Base-by-base conservation (phyloP, 1,140 invertebrate genomes). In the Centruroides vittatus region DNA sequence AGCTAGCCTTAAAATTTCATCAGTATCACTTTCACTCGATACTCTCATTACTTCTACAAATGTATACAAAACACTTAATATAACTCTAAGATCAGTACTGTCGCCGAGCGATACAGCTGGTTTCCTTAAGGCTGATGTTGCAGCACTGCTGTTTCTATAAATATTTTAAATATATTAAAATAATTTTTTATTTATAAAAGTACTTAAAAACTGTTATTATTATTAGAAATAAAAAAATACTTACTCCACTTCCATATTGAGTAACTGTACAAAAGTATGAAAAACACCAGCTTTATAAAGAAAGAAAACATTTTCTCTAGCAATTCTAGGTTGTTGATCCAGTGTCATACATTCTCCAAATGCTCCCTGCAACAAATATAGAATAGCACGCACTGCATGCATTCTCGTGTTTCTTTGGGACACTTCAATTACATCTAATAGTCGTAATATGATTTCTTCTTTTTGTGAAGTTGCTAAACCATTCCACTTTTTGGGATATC, bases 211-310 rank as follows among this genome's bases (percentile, higher is more conserved):
- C 23, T 23, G 23, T 23, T 23, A 23, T 23, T 23, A 23, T 23
- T 23, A 23, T 23, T 23, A 55, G n/a, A 35, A 11, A 55, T 34
- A 35, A 55, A 23, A 34, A 23, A 64, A 36, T 48, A 70, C 81
- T 74, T 79, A 87, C 79, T 96, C 92, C 57, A 94, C 91, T 81
- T 98, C 93, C 75, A 96, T 86, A 71, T 92, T 89, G 57, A 98
- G 76, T 55, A 98, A 78, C 73, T 97, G 90, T 46, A 94, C 82
- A 74, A 97, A 91, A 3, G 88, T 84, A 60, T 81, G 75, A 76
- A 95, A 96, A 48, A 90, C 81, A 34, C 93, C 93, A 75, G 85
- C 82, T 67, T 91, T 82, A 71, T 94, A 93, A 1, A 98, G 77
- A 46, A 90, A 76, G 73, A 93, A 85, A 3, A 92, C 84, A 78